Evolutionary conservation across 2,888 invertebrate species (phyloP), one percentile per base, ranked within the genome.

Genomic region (Euproctis similis): DNA sequence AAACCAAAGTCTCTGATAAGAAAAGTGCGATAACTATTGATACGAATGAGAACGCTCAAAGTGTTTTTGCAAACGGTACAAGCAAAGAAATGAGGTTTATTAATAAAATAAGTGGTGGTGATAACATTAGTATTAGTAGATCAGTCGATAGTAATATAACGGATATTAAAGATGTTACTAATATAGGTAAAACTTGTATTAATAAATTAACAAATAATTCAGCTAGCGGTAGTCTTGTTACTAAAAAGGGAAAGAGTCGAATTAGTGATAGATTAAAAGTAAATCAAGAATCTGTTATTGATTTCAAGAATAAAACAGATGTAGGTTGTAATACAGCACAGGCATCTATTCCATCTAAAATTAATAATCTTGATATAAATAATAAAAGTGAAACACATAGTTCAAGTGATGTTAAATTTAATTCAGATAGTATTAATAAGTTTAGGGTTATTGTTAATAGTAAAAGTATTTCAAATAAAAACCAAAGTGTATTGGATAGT

Each of bases 401-500:
- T 10, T 21, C 4, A 11, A 17, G 10, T 24, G 7, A 8, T 14
- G 0, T n/a, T 25, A 8, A 10, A 12, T n/a, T 8, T 20, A 24
- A 4, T 23, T 9, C 5, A 9, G 8, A 23, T 1, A 21, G 21
- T 21, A 21, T 10, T 11, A 12, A 12, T 16, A 7, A 17, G n/a
- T 8, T 16, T 23, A 12, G 12, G 8, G 20, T n/a, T 19, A n/a
- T 4, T 2, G 14, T 4, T 1, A 13, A 18, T 16, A 20, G 10
- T 24, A 13, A 14, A 14, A 24, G 13, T 29, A 12, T 26, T 12
- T 31, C 12, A 20, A 26, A 9, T 18, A 12, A 26, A 3, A 27
- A 30, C 30, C 30, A 30, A 30, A 30, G 30, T 13, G 16, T 30
- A 14, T 2, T 30, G 9, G 3, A 17, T 30, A 30, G 25, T 30